Evolutionary conservation across 2,888 invertebrate species (phyloP), one percentile per base, ranked within the genome.

Genomic region (Blastobasis adustella): DNA sequence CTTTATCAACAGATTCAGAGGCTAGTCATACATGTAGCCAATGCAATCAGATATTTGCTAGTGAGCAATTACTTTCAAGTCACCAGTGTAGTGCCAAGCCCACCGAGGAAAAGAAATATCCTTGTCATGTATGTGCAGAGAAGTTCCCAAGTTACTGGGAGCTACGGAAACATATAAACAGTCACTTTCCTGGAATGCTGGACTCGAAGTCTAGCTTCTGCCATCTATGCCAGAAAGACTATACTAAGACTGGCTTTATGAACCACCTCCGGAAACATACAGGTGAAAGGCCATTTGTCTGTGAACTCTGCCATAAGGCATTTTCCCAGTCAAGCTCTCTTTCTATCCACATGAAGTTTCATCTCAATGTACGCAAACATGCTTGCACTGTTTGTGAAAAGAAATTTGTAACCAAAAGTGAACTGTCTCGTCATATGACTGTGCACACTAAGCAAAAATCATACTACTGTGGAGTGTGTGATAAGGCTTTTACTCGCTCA

Each of bases 401-500:
- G 67, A 89, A 89, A 65, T 89, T 89, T 81, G 89, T 89, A 10
- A 89, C 89, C 45, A 89, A 89, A 67, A 89, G 89, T 79, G 89
- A 89, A 75, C 71, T 89, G 51, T 89, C 89, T n/a, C 83, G 89
- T 45, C 89, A 89, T 67, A 89, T 89, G 89, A 89, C 89, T 36
- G 89, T 89, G 50, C 89, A 89, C 59, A 89, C 89, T 10, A 89
- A 89, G 63, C 89, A 89, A 61, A 89, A 89, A 61, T 89, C 89
- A 1, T 89, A 89, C 59, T 89, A 89, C 60, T 89, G 89, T 67
- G 86, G 89, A 51, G 89, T 89, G 38, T 89, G 89, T 64, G 89
- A 89, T 65, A 89, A 89, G 69, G 89, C 89, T 47, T 89, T 89
- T 65, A 89, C 89, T 57, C 83, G 89, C 53, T 89, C 89, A 37